These are phyloP conservation scores for Carabus problematicus DNA, from an alignment of 2,888 invertebrate genomes.

Conservation along the genomic window DNA sequence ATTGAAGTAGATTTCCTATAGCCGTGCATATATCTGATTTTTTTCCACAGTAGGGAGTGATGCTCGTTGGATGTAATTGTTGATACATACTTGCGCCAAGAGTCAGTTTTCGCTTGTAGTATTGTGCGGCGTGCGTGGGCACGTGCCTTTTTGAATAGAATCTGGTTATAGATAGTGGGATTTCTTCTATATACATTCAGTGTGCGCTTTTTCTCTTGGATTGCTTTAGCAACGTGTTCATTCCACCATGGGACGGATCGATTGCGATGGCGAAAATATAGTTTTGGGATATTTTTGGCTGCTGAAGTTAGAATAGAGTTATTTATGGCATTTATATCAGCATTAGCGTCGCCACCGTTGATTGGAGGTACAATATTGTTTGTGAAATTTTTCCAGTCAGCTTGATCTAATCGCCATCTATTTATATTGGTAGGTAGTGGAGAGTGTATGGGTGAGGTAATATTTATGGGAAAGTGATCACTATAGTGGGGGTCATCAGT, in stretches of 20 bases:
- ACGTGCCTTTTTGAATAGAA: background rate
- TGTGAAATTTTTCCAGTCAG: constrained; percentile 1
- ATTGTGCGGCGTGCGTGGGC: no score
- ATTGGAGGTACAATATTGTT: background rate
- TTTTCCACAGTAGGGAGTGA: background rate
- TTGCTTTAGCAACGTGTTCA: background rate
- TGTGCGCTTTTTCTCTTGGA: background rate
- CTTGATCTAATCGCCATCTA: constrained; percentile 4
- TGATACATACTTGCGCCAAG: constrained; percentile 1
- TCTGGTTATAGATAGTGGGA: background rate
- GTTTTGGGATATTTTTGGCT: background rate
- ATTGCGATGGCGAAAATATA: background rate
- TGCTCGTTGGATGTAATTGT: background rate
- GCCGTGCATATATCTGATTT: constrained; percentile 3
- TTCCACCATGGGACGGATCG: no score
- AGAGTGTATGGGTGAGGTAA: constrained; percentile 19
- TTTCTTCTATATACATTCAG: no score
- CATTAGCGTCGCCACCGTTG: no score
- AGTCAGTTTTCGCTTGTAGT: background rate
- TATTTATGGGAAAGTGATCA: constrained; percentile 45
- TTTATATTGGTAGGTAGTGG: constrained; percentile 44
- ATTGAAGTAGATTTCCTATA: background rate
- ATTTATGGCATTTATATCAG: no score
- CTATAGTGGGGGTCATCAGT: background rate
- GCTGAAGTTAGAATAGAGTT: background rate